Evolutionary conservation across 2,797 vertebrate species (phyloP).

Genomic region (Chromobotia macracanthus): DNA sequence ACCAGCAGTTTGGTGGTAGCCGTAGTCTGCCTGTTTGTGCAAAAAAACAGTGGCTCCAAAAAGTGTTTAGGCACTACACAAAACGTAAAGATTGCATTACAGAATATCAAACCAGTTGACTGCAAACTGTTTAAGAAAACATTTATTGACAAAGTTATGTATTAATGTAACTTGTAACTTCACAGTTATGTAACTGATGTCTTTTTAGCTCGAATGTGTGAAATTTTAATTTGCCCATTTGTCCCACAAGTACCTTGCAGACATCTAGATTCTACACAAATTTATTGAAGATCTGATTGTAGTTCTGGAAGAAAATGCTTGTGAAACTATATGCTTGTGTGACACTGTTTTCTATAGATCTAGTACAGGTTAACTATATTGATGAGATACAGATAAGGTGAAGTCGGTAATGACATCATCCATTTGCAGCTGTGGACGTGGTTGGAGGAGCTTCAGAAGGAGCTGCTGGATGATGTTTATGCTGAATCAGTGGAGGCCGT

Average conservation of each 20-base stretch:
- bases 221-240: background rate
- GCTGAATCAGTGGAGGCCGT: slow-evolving; percentile 97
- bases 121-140: background rate
- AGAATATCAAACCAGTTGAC: too few relatives aligned
- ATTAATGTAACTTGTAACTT: too few relatives aligned
- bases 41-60: background rate
- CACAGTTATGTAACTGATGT: too few relatives aligned
- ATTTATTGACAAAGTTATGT: background rate
- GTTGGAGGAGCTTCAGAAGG: slow-evolving; percentile 98
- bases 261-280: background rate
- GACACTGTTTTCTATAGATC: background rate
- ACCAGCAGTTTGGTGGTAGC: slow-evolving; percentile 55
- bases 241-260: background rate
- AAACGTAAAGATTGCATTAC: too few relatives aligned
- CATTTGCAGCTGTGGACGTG: slow-evolving; percentile 90
- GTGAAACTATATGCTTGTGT: too few relatives aligned
- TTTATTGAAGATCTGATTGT: background rate
- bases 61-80: background rate
- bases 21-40: slow-evolving; percentile 32
- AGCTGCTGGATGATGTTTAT: slow-evolving; percentile 95
- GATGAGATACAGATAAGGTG: background rate
- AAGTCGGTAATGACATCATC: slow-evolving; percentile 67
- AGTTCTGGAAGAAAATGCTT: background rate
- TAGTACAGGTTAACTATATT: background rate
- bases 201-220: background rate